Percentiles rank a stretch among this genome's conserved stretches.
These are phyloP conservation scores for Tipula unca DNA, from an alignment of 2,888 invertebrate genomes.

Conservation along the genomic window DNA sequence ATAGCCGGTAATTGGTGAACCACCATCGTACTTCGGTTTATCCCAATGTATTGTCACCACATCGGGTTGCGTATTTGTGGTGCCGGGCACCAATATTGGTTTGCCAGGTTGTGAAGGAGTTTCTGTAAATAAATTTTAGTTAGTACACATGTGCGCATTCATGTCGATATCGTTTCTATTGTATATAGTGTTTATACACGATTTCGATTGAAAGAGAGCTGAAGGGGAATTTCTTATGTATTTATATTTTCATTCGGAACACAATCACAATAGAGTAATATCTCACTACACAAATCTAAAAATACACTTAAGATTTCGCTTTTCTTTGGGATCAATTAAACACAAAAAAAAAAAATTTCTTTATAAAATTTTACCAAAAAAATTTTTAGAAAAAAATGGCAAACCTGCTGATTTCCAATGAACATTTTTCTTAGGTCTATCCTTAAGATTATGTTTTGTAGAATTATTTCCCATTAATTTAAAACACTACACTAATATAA, in stretches of 20 bases:
- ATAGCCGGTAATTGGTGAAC: slow-evolving; percentile 75
- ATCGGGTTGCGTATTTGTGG: slow-evolving; percentile 63
- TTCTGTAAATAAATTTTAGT: slow-evolving; percentile 40
- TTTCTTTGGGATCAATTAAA: slow-evolving; percentile 4
- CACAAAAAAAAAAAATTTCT: background rate
- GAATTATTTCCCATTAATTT: slow-evolving; percentile 53
- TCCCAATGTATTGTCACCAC: slow-evolving; percentile 76
- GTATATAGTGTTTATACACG: background rate
- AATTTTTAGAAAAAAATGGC: background rate
- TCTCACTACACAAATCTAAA: slow-evolving; percentile 17
- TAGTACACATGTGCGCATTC: background rate
- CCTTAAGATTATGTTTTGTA: slow-evolving; percentile 48
- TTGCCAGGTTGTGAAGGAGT: slow-evolving; percentile 73
- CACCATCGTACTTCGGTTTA: slow-evolving; percentile 74
- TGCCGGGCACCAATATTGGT: slow-evolving; percentile 67
- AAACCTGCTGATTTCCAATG: slow-evolving; percentile 83
- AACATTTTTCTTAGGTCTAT: slow-evolving; percentile 62
- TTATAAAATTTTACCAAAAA: slow-evolving; percentile 1
- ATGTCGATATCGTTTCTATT: background rate
- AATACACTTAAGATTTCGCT: slow-evolving; percentile 10
- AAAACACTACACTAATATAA: background rate
- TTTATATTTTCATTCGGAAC: slow-evolving; percentile 8
- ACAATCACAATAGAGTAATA: slow-evolving; percentile 8
- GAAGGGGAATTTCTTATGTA: background rate
- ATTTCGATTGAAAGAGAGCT: background rate